phyloP scores from a whole-genome alignment of 2,113 vertebrate species.

The Zapus hudsonius region DNA sequence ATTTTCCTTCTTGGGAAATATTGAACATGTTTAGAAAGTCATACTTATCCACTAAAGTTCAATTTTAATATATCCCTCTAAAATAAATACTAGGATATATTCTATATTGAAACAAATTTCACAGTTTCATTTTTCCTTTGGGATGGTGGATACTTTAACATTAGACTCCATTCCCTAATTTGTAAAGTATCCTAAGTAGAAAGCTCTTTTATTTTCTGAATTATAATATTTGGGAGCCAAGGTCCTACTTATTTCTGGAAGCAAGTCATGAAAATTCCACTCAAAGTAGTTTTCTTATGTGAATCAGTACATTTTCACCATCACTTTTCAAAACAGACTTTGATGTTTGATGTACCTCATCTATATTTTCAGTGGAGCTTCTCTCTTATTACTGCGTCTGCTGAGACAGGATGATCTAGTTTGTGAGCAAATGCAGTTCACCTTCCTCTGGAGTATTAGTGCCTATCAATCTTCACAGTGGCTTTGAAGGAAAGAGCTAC shows the following conservation, averaged over 20 bases:
- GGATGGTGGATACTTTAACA: neutral
- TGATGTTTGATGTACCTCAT: neutral
- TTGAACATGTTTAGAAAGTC: neutral
- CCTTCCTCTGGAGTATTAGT: neutral
- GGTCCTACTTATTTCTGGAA: neutral
- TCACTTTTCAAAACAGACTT: neutral
- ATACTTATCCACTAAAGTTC: neutral
- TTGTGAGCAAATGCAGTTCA: neutral
- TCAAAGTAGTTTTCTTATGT: neutral
- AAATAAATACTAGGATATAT: neutral
- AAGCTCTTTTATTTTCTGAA: neutral
- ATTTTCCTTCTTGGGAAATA: neutral
- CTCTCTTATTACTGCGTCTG: neutral
- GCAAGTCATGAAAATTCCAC: neutral
- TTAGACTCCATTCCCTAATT: neutral
- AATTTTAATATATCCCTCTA: neutral
- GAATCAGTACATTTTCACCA: neutral
- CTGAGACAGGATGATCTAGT: neutral
- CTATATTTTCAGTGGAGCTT: neutral
- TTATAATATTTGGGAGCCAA: neutral
- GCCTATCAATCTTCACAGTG: neutral
- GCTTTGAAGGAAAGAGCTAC: conserved; percentile 39
- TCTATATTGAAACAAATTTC: neutral
- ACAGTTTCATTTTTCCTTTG: conserved; percentile 29
- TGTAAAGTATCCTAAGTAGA: conserved; percentile 49